These are phyloP conservation scores for Luidia sarsii DNA, from an alignment of 53 echinoderm and acorn worm genomes.

Conservation along the genomic window DNA sequence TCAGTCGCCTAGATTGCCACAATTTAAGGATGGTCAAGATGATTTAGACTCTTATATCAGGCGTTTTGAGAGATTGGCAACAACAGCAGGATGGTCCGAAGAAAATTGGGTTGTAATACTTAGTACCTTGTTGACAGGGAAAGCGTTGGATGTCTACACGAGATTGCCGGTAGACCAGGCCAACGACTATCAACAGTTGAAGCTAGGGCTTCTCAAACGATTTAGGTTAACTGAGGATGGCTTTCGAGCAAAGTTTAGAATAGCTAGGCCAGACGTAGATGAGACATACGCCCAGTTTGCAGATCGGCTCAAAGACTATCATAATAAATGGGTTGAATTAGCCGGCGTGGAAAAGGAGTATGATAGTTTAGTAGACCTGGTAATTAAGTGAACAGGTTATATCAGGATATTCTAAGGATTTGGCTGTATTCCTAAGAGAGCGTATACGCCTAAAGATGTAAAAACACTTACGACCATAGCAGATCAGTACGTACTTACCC, in stretches of 20 bases:
- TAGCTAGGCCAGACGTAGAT: neutral
- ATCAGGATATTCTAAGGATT: neutral
- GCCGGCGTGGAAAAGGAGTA: neutral
- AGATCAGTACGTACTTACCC: neutral
- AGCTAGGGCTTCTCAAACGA: neutral
- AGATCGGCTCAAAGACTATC: neutral
- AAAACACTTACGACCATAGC: neutral
- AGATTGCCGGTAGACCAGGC: neutral
- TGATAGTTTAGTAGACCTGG: neutral
- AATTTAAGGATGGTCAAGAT: neutral
- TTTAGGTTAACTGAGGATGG: conserved; percentile 3
- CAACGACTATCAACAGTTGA: neutral
- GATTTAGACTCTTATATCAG: neutral
- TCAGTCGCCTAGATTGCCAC: neutral
- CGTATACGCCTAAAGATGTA: neutral
- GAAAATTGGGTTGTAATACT: neutral
- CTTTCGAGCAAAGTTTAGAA: conserved; percentile 1
- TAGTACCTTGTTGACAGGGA: neutral
- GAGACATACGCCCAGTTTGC: neutral
- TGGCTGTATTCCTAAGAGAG: neutral
- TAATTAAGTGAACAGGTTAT: conserved; percentile 11
- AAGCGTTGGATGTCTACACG: neutral
- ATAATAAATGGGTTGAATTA: conserved; percentile 1
- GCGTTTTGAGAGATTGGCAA: neutral
- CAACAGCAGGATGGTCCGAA: neutral